These are phyloP conservation scores for Tachysurus fulvidraco DNA, from an alignment of 2,113 vertebrate genomes.

Conservation along the genomic window DNA sequence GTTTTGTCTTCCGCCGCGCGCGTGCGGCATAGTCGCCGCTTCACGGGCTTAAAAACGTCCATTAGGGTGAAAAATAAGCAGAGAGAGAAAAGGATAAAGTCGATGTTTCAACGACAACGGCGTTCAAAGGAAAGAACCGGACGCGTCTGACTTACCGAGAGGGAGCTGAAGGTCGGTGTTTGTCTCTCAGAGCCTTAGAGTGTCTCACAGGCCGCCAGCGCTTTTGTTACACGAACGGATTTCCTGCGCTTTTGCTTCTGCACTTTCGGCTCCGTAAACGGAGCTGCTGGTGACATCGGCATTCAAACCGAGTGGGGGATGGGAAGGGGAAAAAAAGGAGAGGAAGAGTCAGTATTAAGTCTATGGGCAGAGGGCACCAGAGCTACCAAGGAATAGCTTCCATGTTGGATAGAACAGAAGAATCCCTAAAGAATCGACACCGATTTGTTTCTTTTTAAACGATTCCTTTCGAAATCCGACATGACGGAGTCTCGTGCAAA, in stretches of 20 bases:
- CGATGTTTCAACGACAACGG: background rate
- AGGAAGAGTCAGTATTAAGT: conserved; percentile 46
- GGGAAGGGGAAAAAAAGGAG: conserved; percentile 41
- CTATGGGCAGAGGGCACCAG: conserved; percentile 40
- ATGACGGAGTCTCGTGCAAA: background rate
- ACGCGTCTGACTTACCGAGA: background rate
- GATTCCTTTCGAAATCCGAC: conserved; percentile 1
- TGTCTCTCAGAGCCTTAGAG: background rate
- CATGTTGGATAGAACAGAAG: background rate
- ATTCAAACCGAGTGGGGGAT: conserved; percentile 53
- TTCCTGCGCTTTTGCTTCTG: conserved; percentile 46
- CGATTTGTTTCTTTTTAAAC: background rate
- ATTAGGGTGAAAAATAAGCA: no score
- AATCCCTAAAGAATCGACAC: conserved; percentile 3
- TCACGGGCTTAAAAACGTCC: background rate
- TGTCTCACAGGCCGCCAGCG: background rate
- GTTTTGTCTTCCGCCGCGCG: background rate
- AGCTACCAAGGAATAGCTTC: conserved; percentile 33
- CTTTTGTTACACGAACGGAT: conserved; percentile 37
- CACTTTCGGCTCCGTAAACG: conserved; percentile 51
- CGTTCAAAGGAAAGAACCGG: background rate
- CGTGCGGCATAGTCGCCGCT: background rate
- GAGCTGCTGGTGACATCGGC: conserved; percentile 56
- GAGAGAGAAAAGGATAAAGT: background rate
- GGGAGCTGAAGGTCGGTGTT: background rate